Conservation (phyloP, 2,888 invertebrate species). For the Acrobasis repandana region DNA sequence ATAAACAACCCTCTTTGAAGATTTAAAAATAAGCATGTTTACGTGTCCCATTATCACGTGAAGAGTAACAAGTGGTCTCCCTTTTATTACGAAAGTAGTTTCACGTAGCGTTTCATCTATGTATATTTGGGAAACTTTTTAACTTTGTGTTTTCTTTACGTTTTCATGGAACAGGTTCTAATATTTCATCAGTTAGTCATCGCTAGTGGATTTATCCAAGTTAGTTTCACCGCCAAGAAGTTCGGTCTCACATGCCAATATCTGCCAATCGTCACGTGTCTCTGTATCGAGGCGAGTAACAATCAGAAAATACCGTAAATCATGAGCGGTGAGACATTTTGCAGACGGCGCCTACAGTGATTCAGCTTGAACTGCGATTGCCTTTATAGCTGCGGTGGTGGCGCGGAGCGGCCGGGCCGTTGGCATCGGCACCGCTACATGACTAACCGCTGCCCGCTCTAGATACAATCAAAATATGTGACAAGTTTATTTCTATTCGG, state of each 20-base stretch:
- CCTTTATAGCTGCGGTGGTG: conserved; percentile 74
- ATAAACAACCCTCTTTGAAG: conserved; percentile 72
- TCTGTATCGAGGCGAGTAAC: conserved; percentile 20
- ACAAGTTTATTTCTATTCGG: conserved; percentile 83
- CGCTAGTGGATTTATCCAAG: neutral
- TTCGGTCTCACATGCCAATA: conserved; percentile 6
- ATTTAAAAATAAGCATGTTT: conserved; percentile 66
- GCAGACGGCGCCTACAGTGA: conserved; percentile 81
- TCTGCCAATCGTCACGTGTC: conserved; percentile 13
- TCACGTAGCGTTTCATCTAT: conserved; percentile 8
- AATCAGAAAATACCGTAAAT: conserved; percentile 57
- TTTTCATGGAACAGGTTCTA: neutral
- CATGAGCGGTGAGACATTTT: conserved; percentile 76
- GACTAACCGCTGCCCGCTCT: conserved; percentile 81
- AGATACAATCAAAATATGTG: conserved; percentile 83
- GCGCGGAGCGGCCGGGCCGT: conserved; percentile 68
- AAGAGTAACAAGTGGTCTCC: conserved; percentile 46
- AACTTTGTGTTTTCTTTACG: neutral
- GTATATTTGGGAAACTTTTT: neutral
- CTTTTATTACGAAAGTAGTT: conserved; percentile 29
- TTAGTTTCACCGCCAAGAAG: neutral
- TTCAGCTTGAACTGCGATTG: conserved; percentile 76
- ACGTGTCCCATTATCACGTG: conserved; percentile 52
- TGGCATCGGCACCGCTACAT: conserved; percentile 77
- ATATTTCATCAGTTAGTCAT: neutral